Base-by-base conservation (phyloP, 1,140 invertebrate species). In the Mesaphorura yosii region DNA sequence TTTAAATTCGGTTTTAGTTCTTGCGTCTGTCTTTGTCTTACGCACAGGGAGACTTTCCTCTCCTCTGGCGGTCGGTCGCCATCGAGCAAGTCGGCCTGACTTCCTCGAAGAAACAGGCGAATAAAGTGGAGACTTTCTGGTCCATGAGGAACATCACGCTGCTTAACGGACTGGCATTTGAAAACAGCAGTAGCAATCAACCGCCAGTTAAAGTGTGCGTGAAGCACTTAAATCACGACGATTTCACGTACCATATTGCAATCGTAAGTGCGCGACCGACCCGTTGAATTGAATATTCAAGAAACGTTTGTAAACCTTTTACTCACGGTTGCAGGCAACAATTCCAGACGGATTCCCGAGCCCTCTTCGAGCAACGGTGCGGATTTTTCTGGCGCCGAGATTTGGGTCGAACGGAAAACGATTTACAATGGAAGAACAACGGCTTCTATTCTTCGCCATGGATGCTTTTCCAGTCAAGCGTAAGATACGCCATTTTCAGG, bases 381-480 rank as follows among this genome's bases (percentile, higher is more conserved):
- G 48, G n/a, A 40, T 50, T 12, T 50, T 50, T 26, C 22, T 50
- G 31, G 48, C 48, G 26, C 48, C 48, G 25, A 5, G 48, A 10
- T 5, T 50, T 14, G n/a, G 23, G 38, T 20, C 23, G n/a, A 5
- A 17, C 22, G 48, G 48, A 22, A 3, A 40, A 25, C 22, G 48
- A 25, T 39, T 50, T 27, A 27, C 48, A 50, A 20, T 50, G 15
- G 34, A 12, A 10, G 48, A 50, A 25, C 48, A 50, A 40, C 3
- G 34, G 5, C 22, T 15, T 5, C 17, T 25, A 40, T 50, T 50
- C 27, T 50, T 50, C 19, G 7, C 22, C 3, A 39, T 40, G 48
- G 48, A 50, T 23, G 10, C 12, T 6, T 50, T 50, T 31, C 10
- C 20, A 20, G 22, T 23, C 3, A 38, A 5, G 6, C 27, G 48